These are phyloP conservation scores for Zelleria hepariella DNA, from an alignment of 2,888 invertebrate species.

Conservation along the genomic window DNA sequence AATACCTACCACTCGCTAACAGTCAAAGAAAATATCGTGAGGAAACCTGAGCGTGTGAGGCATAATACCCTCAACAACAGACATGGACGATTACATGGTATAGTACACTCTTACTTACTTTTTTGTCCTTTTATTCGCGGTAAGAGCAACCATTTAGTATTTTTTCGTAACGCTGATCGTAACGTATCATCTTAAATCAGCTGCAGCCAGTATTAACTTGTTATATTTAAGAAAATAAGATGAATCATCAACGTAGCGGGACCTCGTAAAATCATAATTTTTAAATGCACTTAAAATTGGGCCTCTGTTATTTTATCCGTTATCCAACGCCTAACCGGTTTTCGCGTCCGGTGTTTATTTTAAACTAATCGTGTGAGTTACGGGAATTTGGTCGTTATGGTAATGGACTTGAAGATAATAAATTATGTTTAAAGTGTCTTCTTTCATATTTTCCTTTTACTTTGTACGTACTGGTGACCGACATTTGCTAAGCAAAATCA, in stretches of 20 bases:
- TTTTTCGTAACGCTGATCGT: too few species aligned
- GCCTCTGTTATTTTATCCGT: constrained; percentile 2
- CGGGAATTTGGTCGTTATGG: neutral
- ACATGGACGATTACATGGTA: too few species aligned
- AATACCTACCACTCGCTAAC: too few species aligned
- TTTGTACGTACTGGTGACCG: neutral
- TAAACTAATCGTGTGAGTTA: neutral
- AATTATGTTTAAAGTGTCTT: neutral
- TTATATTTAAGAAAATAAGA: too few species aligned
- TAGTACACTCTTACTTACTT: too few species aligned
- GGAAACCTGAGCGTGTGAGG: too few species aligned
- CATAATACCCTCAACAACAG: too few species aligned
- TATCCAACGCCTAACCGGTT: constrained; percentile 10
- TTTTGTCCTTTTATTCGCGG: too few species aligned
- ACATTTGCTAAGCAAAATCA: neutral
- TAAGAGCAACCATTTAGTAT: too few species aligned
- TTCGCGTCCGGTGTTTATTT: constrained; percentile 3
- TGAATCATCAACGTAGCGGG: neutral
- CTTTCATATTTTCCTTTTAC: neutral
- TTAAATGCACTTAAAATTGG: neutral
- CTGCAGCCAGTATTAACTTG: too few species aligned
- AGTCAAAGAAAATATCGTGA: too few species aligned
- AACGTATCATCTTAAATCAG: too few species aligned
- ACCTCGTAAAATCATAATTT: neutral
- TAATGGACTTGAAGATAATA: neutral